Base-by-base conservation (phyloP, 2,797 vertebrate species). In the Tokudaia tokunoshimensis region DNA sequence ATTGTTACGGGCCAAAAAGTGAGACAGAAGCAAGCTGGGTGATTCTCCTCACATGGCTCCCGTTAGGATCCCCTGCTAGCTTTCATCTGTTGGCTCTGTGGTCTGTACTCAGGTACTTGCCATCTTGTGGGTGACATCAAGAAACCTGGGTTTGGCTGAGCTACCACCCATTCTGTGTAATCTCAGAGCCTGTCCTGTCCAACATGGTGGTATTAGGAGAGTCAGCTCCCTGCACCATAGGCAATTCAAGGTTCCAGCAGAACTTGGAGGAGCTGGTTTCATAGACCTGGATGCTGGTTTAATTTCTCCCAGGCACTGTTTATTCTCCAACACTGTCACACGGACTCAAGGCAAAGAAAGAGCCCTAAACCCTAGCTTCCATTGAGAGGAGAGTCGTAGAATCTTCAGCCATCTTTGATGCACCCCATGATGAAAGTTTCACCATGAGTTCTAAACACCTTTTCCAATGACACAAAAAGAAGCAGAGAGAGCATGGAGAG, bases 381-480 rank as follows among this genome's bases (percentile, higher is more conserved):
- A 10, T 13, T 22, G 55, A 90, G 26, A 96, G 24, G 44, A 81
- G 8, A 82, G n/a, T 50, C 13, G 11, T 10, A 61, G 52, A 91
- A 55, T 91, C 59, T 92, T 24, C 24, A 87, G 67, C 44, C 61
- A 65, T 50, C 57, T 94, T 89, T 70, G 89, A 74, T 89, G 22
- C 14, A 72, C 7, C 24, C 8, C 50, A 63, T 37, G 44, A 79
- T 82, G 57, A 86, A 41, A 44, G 52, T 91, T 86, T 83, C 20
- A 78, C 37, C 31, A 41, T 15, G 19, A 80, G 63, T 85, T 89
- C 63, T 85, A 82, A 92, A 80, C 24, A 61, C 24, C 31, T 6
- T 81, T n/a, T 34, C 29, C 80, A 47, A 72, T 76, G 41, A n/a
- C 85, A 61, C 37, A 52, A 79, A 67, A 92, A 92, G 26, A 52